Base-by-base conservation (phyloP, 1,140 invertebrate species). In the Aphis gossypii region DNA sequence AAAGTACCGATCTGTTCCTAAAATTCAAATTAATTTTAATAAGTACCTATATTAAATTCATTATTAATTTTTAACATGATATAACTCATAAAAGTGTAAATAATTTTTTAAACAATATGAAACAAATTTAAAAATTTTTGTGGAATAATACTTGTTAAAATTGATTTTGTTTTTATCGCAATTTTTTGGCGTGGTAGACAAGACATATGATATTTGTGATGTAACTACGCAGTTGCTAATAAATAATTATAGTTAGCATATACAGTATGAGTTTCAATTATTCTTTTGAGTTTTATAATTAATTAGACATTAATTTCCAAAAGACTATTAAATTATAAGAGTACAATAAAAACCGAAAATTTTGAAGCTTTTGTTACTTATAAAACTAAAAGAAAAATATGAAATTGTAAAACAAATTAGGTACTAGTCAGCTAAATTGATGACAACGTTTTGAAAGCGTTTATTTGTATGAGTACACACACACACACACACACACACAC, bases 371-470 rank as follows among this genome's bases (percentile, higher is more conserved):
- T n/a, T n/a, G 4, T 68, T n/a, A n/a, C 60, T 18, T 68, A 68
- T 14, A n/a, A 68, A 68, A 68, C 3, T 25, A 46, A 44, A 44
- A 44, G 25, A 44, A 30, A 23, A 6, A 38, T 23, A 86, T 46
- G 25, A 3, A 25, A 86, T 86, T 44, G 44, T n/a, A 46, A 87
- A 87, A 68, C 30, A 68, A 68, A 87, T 48, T 87, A 48, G 48
- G 11, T 48, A 18, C 25, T 18, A 68, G 44, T 87, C 44, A 30
- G 84, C 30, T 48, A 56, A 89, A 56, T 23, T 25, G 88, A 9
- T 68, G 54, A 90, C 11, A 90, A 68, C 41, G 38, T 25, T 90
- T 90, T 90, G 51, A 90, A 90, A 90, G 35, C 88, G 54, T 60
- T 60, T 60, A 44, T 60, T 60, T 30, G 51, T 60, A 41, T 48